Base-by-base conservation (phyloP, 1,140 invertebrate species). In the Habropoda laboriosa region DNA sequence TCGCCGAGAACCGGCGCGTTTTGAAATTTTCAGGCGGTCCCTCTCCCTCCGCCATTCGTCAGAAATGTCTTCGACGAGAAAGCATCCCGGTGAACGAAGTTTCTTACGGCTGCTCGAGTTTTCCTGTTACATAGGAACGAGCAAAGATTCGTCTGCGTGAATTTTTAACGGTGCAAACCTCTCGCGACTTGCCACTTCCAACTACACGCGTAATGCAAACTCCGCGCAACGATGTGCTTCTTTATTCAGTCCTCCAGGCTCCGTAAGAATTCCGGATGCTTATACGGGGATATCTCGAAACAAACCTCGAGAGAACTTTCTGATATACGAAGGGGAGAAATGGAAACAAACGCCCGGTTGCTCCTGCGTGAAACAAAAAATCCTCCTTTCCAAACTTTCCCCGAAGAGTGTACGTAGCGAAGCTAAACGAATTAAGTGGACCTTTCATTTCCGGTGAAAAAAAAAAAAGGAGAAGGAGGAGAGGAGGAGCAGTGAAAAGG, bases 361-460 rank as follows among this genome's bases (percentile, higher is more conserved):
- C n/a, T n/a, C n/a, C n/a, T n/a, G n/a, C n/a, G n/a, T n/a, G n/a
- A n/a, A n/a, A n/a, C n/a, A n/a, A n/a, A n/a, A n/a, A n/a, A n/a
- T n/a, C n/a, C n/a, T n/a, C n/a, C n/a, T n/a, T n/a, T n/a, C n/a
- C n/a, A 30, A 70, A 18, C 8, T 40, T 21, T 12, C 42, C 12
- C n/a, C 13, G 16, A 2, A 60, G 32, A 30, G 53, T 24, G 21
- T 3, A 30, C 27, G 27, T 21, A 24, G 30, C 27, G 40, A 18
- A 40, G 35, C n/a, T 67, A 76, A 76, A 66, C 49, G 61, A 67
- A 67, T 76, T 76, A 76, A 76, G 32, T 21, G 49, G 16, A 27
- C 32, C 58, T 18, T 30, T 18, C 45, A n/a, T n/a, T 40, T 21
- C n/a, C 58, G 71, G 35, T 10, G 4, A 38, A 7, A 27, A 0